These are phyloP conservation scores for Cossypha caffra DNA, from an alignment of 2,797 vertebrate genomes.

Conservation along the genomic window DNA sequence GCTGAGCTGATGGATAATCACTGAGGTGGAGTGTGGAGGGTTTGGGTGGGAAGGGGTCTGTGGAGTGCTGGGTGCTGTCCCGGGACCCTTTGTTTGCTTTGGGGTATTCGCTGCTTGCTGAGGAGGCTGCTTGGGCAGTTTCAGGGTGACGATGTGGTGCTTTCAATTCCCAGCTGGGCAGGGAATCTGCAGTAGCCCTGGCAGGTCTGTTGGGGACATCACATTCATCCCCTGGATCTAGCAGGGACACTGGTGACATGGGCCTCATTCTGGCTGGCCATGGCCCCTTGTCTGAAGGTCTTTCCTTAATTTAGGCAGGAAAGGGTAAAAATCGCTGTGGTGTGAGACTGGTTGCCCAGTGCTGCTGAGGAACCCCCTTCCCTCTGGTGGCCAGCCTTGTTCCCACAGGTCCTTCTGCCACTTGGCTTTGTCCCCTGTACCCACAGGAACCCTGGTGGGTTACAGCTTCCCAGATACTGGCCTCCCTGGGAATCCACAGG, in stretches of 20 bases:
- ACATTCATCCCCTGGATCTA: not conserved
- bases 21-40: not conserved
- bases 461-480: not conserved
- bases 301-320: not conserved
- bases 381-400: not conserved
- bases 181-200: not conserved
- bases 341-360: not conserved
- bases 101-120: not conserved
- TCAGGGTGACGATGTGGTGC: not conserved
- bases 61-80: not conserved
- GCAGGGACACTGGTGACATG: not conserved
- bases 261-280: not conserved
- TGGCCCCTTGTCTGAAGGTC: not conserved
- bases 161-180: not conserved
- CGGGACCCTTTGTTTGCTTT: not conserved
- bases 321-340: not conserved
- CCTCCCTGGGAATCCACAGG: not conserved
- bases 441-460: not conserved
- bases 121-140: not conserved
- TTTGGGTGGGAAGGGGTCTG: not conserved
- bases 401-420: accelerated
- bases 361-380: not conserved
- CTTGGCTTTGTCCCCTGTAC: accelerated
- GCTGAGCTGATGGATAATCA: not conserved
- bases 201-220: not conserved